A percentile compares a stretch with the other conserved stretches of the same genome.
These are phyloP conservation scores for Cosmia pyralina DNA, from an alignment of 2,888 invertebrate genomes.

Conservation along the genomic window DNA sequence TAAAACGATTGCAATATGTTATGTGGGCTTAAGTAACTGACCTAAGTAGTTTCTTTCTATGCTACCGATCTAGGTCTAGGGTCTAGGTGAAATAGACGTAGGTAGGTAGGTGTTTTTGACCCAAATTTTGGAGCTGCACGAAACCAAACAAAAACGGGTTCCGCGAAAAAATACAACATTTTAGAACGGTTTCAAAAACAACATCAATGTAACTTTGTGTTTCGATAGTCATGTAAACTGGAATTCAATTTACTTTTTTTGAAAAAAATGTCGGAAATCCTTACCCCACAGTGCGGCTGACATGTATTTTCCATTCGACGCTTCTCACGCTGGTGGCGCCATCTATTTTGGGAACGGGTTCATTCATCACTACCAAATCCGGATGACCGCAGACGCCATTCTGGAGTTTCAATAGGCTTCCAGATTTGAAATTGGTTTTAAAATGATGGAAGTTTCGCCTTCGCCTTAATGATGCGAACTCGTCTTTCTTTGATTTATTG, in stretches of 20 bases:
- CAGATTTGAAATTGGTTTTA: constrained; percentile 31
- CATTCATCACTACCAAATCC: constrained; percentile 64
- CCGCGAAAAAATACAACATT: background rate
- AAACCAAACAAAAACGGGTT: background rate
- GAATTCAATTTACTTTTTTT: constrained; percentile 58
- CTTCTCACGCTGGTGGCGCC: constrained; percentile 51
- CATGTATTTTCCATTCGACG: constrained; percentile 67
- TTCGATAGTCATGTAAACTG: constrained; percentile 38
- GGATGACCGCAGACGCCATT: constrained; percentile 61
- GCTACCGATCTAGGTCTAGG: too few species aligned
- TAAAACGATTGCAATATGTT: background rate
- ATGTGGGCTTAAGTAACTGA: too few species aligned
- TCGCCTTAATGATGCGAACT: background rate
- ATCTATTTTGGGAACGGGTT: constrained; percentile 60
- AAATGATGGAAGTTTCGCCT: background rate
- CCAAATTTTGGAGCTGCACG: background rate
- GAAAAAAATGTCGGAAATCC: constrained; percentile 30
- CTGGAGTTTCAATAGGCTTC: constrained; percentile 43
- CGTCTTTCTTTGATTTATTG: constrained; percentile 4
- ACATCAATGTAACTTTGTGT: constrained; percentile 34
- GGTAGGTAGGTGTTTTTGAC: background rate
- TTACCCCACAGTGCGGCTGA: constrained; percentile 42
- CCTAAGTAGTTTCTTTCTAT: background rate
- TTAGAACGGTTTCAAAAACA: constrained; percentile 14
- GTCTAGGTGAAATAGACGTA: background rate